Percentiles rank a stretch among this genome's conserved stretches.
Conservation (phyloP, 2,888 invertebrate species). For the Pyrgus malvae region DNA sequence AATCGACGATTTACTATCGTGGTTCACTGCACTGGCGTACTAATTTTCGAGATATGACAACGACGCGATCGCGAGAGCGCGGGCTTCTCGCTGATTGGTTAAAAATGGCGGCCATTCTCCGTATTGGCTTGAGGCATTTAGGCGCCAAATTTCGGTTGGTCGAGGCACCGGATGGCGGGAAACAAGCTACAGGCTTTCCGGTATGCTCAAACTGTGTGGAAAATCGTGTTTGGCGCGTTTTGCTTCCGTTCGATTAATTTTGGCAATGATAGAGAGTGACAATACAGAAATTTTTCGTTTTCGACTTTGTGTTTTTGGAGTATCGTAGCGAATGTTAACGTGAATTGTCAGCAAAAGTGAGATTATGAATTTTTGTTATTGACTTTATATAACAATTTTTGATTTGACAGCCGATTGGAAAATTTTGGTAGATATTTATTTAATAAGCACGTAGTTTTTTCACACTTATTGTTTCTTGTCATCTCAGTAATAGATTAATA, state of each 20-base stretch:
- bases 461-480: too few species aligned
- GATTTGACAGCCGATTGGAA: too few species aligned
- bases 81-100: slow-evolving; percentile 71
- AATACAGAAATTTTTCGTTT: neutral
- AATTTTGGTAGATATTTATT: too few species aligned
- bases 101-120: slow-evolving; percentile 73
- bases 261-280: slow-evolving; percentile 12
- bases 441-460: too few species aligned
- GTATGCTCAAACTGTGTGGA: slow-evolving; percentile 68
- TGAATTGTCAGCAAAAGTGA: too few species aligned
- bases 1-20: slow-evolving; percentile 76
- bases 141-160: slow-evolving; percentile 82
- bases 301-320: neutral
- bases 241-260: slow-evolving; percentile 50
- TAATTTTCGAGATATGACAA: slow-evolving; percentile 80
- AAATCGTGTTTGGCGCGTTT: slow-evolving; percentile 72
- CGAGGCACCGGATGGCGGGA: slow-evolving; percentile 77
- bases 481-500: too few species aligned
- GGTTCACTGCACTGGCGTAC: slow-evolving; percentile 79
- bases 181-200: slow-evolving; percentile 71
- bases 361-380: too few species aligned
- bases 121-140: slow-evolving; percentile 67
- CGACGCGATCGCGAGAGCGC: slow-evolving; percentile 80
- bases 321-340: too few species aligned
- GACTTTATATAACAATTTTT: too few species aligned